Percentiles rank a stretch among this genome's conserved stretches.
Conservation (phyloP, 2,888 invertebrate genomes). For the Hypena proboscidalis region DNA sequence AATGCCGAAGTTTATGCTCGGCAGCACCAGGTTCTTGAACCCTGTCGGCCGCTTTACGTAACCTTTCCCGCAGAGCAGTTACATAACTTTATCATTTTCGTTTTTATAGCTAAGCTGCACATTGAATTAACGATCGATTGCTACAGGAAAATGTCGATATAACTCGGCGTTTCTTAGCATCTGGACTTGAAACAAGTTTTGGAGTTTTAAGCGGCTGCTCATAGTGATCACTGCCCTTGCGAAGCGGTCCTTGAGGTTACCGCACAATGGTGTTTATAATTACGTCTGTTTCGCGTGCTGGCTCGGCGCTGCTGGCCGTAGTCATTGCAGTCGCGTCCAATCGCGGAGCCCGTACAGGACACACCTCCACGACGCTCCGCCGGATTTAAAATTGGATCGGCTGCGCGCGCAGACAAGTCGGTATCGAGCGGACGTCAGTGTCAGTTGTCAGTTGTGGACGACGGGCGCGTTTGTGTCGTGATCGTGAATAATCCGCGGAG, state of each 20-base stretch:
- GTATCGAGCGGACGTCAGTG: conserved; percentile 77
- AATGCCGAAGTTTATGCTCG: conserved; percentile 21
- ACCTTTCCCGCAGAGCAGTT: conserved; percentile 29
- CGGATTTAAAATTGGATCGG: conserved; percentile 76
- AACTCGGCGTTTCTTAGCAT: too few relatives aligned
- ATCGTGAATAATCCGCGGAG: conserved; percentile 61
- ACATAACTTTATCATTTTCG: conserved; percentile 30
- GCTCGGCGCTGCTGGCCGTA: conserved; percentile 46
- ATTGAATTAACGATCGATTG: conserved; percentile 5
- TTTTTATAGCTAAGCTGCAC: conserved; percentile 17
- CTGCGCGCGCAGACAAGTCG: conserved; percentile 74
- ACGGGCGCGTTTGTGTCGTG: conserved; percentile 61
- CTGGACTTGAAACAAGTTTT: background rate
- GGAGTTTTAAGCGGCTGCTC: conserved; percentile 1
- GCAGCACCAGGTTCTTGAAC: conserved; percentile 52
- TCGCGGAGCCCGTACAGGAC: conserved; percentile 60
- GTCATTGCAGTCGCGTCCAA: conserved; percentile 63
- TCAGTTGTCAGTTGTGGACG: conserved; percentile 65
- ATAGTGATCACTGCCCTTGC: conserved; percentile 31
- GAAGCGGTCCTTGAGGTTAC: conserved; percentile 37
- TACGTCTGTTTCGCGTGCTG: conserved; percentile 30
- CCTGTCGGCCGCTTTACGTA: conserved; percentile 41
- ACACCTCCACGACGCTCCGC: conserved; percentile 70
- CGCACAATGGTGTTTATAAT: conserved; percentile 35
- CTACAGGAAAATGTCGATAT: too few relatives aligned